Evolutionary conservation across 2,113 vertebrate species (phyloP).

Genomic region (Centrocercus urophasianus): DNA sequence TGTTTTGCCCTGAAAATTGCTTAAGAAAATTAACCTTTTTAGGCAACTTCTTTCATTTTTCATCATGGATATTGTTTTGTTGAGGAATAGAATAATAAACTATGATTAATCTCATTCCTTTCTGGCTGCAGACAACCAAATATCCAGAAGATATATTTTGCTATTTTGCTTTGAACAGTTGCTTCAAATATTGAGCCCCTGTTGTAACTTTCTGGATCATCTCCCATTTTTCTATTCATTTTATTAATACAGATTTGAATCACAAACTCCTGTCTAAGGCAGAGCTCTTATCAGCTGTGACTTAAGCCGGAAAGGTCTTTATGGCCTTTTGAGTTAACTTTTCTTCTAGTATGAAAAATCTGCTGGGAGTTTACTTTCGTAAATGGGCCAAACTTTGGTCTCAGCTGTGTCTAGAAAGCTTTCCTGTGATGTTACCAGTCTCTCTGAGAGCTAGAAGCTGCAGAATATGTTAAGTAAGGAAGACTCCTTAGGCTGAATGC

Average conservation of each 20-base stretch:
- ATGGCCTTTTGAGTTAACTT: neutral
- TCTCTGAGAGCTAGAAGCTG: neutral
- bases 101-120: neutral
- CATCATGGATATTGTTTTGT: rapidly evolving
- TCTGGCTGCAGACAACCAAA: neutral
- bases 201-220: neutral
- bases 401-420: neutral
- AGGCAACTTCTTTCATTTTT: neutral
- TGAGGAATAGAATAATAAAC: neutral
- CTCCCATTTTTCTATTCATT: neutral
- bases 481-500: neutral
- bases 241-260: neutral
- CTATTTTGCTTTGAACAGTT: neutral
- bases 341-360: neutral
- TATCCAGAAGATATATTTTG: neutral
- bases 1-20: neutral
- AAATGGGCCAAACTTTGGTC: neutral
- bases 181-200: neutral
- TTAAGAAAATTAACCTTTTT: neutral
- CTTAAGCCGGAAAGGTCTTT: constrained; percentile 13
- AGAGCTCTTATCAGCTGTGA: neutral
- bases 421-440: neutral
- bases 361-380: neutral
- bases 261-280: neutral
- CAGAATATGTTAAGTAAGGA: neutral